These are phyloP conservation scores for Prorops nasuta DNA, from an alignment of 1,140 invertebrate genomes.

Conservation along the genomic window DNA sequence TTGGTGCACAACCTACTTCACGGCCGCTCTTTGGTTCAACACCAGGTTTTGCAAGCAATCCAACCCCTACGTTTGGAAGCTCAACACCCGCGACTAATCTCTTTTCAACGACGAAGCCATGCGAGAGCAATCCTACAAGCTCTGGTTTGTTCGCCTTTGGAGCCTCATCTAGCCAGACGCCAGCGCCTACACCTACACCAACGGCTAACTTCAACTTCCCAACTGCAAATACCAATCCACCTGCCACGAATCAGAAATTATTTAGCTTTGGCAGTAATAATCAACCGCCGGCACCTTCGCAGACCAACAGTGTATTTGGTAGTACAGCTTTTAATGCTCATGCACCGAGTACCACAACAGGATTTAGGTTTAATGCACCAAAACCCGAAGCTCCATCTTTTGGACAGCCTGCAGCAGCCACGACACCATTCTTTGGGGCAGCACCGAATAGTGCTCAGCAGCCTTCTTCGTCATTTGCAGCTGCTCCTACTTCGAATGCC, in stretches of 20 bases:
- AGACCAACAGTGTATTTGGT: conserved; percentile 24
- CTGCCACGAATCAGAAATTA: conserved; percentile 15
- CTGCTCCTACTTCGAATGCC: conserved; percentile 25
- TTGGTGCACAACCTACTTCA: conserved; percentile 20
- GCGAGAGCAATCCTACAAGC: conserved; percentile 14
- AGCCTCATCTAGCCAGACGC: conserved; percentile 11
- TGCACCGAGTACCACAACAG: conserved; percentile 9
- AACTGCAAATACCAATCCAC: conserved; percentile 14
- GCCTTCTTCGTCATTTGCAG: conserved; percentile 21
- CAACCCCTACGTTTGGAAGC: conserved; percentile 16
- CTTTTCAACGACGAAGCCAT: conserved; percentile 24
- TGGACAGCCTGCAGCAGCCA: conserved; percentile 24
- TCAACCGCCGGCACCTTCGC: conserved; percentile 7
- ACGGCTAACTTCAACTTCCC: conserved; percentile 28
- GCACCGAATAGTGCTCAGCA: conserved; percentile 23
- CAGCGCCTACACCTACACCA: conserved; percentile 9
- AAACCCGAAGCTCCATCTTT: conserved; percentile 36
- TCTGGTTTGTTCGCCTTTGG: conserved; percentile 34
- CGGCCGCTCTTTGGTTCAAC: conserved; percentile 15
- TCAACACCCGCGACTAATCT: conserved; percentile 19
- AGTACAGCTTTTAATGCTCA: conserved; percentile 18
- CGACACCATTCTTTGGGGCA: conserved; percentile 37
- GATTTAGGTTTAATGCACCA: conserved; percentile 41
- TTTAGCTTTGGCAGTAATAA: conserved; percentile 27
- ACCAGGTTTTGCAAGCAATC: conserved; percentile 21